phyloP scores from a whole-genome alignment of 1,140 invertebrate genomes.

The Apis cerana region DNA sequence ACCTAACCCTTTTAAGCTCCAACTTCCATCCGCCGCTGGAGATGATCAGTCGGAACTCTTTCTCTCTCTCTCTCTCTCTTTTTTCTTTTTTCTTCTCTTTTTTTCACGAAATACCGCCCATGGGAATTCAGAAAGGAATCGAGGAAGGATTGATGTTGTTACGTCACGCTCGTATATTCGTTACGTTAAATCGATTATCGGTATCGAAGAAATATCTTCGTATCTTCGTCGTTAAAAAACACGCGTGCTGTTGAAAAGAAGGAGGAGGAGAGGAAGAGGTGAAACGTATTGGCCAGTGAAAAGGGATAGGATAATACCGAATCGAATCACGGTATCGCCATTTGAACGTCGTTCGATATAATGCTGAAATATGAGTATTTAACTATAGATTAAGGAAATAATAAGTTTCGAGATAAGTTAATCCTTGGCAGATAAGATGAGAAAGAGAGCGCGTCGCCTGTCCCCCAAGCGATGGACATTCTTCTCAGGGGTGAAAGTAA shows the following conservation, averaged over 20 bases:
- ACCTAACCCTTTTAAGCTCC: slow-evolving; percentile 69
- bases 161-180: neutral
- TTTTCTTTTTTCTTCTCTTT: neutral
- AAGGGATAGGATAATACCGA: slow-evolving; percentile 22
- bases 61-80: neutral
- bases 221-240: neutral
- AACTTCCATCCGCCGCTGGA: slow-evolving; percentile 53
- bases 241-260: neutral
- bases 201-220: neutral
- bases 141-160: neutral
- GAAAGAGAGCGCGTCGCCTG: slow-evolving; percentile 59
- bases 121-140: slow-evolving; percentile 25
- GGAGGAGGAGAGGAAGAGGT: too few relatives aligned
- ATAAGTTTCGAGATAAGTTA: slow-evolving; percentile 81
- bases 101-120: slow-evolving; percentile 20
- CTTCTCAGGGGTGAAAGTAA: slow-evolving; percentile 66
- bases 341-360: slow-evolving; percentile 61
- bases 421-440: slow-evolving; percentile 78
- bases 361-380: slow-evolving; percentile 81
- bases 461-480: slow-evolving; percentile 67
- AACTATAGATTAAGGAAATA: slow-evolving; percentile 81
- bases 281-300: neutral
- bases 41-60: slow-evolving; percentile 49
- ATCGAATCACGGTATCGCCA: slow-evolving; percentile 57
- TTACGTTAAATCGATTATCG: slow-evolving; percentile 3